Evolutionary conservation across 2,113 vertebrate genomes (phyloP), one percentile per base, ranked within the genome.

Genomic region (Siniperca knerii): DNA sequence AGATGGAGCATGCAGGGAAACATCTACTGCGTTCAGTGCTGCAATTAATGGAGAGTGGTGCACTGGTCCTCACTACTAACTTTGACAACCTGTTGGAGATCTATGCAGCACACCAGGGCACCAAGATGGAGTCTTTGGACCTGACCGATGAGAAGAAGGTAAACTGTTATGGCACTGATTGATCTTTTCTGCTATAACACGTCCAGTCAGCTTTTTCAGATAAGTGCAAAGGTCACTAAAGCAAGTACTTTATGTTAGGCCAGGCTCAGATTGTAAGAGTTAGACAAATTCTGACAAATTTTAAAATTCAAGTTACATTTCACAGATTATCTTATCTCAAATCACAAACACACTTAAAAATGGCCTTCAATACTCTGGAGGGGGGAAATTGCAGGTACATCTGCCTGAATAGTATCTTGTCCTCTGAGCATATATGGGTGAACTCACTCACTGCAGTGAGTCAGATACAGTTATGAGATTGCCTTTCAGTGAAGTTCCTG

Each of bases 121-220:
- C 97, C 74, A 96, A 97, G 2, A 97, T 99, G 8, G 98, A 99
- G 93, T 99, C 98, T 75, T 93, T 99, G 71, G 98, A 99, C 91
- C 96, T 99, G 75, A 98, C 97, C 0, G 98, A 99, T 77, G 98
- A 99, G 83, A 98, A 98, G 90, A 98, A 98, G 98, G 98, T 98
- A 91, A 58, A 68, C 1, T 42, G 44, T 29, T 52, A 21, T 35
- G 48, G 21, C 12, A 58, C 62, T 58, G 58, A 90, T 89, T 83
- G 80, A 80, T 69, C 20, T 68, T n/a, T 79, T 20, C 44, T 42
- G 42, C 25, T 54, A 64, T 33, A 50, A 81, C 40, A 15, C 29
- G 61, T 33, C 52, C 55, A 4, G 73, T 91, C 83, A 76, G 71
- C 70, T 75, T 82, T 83, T 78, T 55, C 1, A 61, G 40, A 71